Evolutionary conservation across 2,888 invertebrate genomes (phyloP).

Genomic region (Callimorpha dominula): DNA sequence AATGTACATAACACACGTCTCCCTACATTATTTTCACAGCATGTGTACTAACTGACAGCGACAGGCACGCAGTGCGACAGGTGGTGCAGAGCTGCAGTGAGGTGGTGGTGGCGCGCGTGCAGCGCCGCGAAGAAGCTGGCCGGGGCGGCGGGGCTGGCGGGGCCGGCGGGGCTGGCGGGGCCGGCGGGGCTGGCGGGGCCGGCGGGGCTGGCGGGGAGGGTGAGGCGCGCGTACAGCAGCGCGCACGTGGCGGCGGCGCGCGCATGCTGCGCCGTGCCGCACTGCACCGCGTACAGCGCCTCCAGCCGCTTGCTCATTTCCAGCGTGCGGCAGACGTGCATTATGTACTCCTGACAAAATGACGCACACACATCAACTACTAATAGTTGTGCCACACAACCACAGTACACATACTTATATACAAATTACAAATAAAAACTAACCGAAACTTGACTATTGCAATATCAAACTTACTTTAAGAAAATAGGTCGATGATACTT

Average conservation of each 20-base stretch:
- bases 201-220: slow-evolving; percentile 80
- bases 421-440: no score
- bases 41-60: slow-evolving; percentile 62
- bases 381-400: no score
- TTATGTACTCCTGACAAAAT: slow-evolving; percentile 87
- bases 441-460: slow-evolving; percentile 15
- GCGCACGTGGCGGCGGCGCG: slow-evolving; percentile 94
- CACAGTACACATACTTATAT: no score
- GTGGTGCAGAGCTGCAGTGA: slow-evolving; percentile 72
- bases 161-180: slow-evolving; percentile 86
- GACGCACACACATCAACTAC: no score
- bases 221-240: slow-evolving; percentile 86
- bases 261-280: slow-evolving; percentile 90
- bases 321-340: slow-evolving; percentile 90
- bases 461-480: background rate
- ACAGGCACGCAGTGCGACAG: slow-evolving; percentile 85
- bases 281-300: slow-evolving; percentile 91
- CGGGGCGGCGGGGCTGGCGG: slow-evolving; percentile 67
- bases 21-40: slow-evolving; percentile 53
- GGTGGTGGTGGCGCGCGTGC: slow-evolving; percentile 83
- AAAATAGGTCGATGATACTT: slow-evolving; percentile 45
- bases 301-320: slow-evolving; percentile 90
- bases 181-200: slow-evolving; percentile 88
- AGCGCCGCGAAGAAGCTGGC: slow-evolving; percentile 89
- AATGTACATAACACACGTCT: no score